phyloP scores from a whole-genome alignment of 2,113 vertebrate species.

The Nymphicus hollandicus region DNA sequence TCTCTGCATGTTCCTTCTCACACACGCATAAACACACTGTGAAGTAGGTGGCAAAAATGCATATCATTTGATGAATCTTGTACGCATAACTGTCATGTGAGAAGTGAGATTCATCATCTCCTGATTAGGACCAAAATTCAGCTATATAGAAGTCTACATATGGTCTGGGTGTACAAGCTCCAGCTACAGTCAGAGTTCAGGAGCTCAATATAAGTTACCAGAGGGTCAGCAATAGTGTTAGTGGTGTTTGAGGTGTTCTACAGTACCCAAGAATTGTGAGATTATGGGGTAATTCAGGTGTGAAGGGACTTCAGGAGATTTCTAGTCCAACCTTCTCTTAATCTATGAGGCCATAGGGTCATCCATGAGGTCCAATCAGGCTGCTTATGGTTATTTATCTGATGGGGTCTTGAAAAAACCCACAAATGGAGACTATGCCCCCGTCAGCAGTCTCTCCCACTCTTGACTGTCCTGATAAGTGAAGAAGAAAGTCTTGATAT shows the following conservation, averaged over 20 bases:
- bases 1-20: not conserved
- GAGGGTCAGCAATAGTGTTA: not conserved
- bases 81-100: not conserved
- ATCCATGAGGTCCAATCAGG: not conserved
- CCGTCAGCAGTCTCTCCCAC: not conserved
- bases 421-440: not conserved
- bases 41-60: not conserved
- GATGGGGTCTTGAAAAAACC: not conserved
- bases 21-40: not conserved
- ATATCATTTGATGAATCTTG: not conserved
- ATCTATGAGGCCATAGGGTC: accelerated
- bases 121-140: not conserved
- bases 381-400: not conserved
- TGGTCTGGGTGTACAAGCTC: not conserved
- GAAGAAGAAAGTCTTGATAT: not conserved
- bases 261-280: not conserved
- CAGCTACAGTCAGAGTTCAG: not conserved
- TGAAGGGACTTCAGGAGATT: not conserved
- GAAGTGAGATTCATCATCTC: not conserved
- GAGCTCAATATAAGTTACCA: not conserved
- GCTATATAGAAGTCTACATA: not conserved
- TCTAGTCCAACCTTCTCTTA: not conserved
- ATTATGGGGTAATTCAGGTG: not conserved
- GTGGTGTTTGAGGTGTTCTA: not conserved
- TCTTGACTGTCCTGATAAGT: not conserved